Evolutionary conservation across 2,888 invertebrate genomes (phyloP).

Genomic region (Biston stratarius): DNA sequence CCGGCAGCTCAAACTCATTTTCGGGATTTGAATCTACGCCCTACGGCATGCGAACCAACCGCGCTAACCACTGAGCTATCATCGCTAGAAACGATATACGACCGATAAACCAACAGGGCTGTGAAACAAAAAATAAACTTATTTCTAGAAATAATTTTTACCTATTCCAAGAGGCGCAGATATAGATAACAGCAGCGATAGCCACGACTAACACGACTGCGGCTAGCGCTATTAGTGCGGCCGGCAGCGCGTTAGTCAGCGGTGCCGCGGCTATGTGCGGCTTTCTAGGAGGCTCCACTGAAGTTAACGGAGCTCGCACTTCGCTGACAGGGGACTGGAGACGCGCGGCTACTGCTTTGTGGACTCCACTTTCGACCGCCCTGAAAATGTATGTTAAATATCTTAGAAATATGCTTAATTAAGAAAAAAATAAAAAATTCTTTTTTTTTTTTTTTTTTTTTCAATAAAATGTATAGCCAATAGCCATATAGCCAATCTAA

Average conservation of each 20-base stretch:
- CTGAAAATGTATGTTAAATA: constrained; percentile 49
- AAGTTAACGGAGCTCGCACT: constrained; percentile 82
- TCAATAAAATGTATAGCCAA: no score
- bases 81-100: no score
- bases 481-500: no score
- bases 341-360: constrained; percentile 58
- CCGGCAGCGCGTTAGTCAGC: constrained; percentile 91
- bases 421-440: no score
- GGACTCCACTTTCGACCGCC: constrained; percentile 63
- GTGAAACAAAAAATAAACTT: no score
- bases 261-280: constrained; percentile 72
- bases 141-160: background rate
- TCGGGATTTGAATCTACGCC: no score
- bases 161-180: constrained; percentile 98
- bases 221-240: constrained; percentile 95
- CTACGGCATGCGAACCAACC: no score
- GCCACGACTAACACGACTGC: constrained; percentile 95
- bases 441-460: no score
- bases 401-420: background rate
- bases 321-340: constrained; percentile 86
- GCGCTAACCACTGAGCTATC: background rate
- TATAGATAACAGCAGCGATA: constrained; percentile 95
- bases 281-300: constrained; percentile 54
- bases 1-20: background rate
- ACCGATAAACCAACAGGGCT: no score